Conservation (phyloP, 1,140 invertebrate species). For the Drosophila auraria region DNA sequence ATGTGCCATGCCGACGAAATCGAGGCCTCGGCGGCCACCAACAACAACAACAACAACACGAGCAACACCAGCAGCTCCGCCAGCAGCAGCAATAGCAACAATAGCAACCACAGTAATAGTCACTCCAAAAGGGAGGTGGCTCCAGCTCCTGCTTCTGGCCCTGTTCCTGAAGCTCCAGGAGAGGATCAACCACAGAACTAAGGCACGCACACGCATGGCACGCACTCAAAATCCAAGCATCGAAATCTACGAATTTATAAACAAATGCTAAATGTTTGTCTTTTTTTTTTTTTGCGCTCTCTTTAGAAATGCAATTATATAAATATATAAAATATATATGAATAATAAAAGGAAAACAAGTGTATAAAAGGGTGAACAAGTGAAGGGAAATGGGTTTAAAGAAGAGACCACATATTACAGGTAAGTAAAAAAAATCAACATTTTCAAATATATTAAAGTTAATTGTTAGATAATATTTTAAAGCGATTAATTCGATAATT, state of each 20-base stretch:
- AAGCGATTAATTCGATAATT: not conserved
- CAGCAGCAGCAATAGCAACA: slow-evolving; percentile 28
- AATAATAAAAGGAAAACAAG: not conserved
- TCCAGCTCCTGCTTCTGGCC: too few species aligned
- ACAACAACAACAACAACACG: slow-evolving; percentile 23
- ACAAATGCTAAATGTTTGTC: slow-evolving; percentile 39
- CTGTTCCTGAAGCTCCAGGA: not conserved
- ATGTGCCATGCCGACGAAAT: slow-evolving; percentile 90
- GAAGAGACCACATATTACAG: not conserved
- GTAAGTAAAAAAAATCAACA: not conserved
- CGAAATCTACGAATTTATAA: slow-evolving; percentile 54
- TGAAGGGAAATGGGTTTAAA: too few species aligned
- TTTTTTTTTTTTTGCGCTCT: slow-evolving; percentile 44
- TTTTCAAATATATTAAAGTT: not conserved
- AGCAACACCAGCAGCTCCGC: slow-evolving; percentile 24
- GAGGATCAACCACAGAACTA: slow-evolving; percentile 37
- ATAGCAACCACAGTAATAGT: slow-evolving; percentile 15
- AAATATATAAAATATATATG: slow-evolving; percentile 8
- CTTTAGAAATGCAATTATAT: slow-evolving; percentile 38
- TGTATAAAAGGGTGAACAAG: not conserved
- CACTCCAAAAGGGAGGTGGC: slow-evolving; percentile 37
- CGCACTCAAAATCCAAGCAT: slow-evolving; percentile 36
- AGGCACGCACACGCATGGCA: slow-evolving; percentile 14
- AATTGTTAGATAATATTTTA: not conserved
- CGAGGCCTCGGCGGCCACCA: slow-evolving; percentile 21